phyloP scores from a whole-genome alignment of 1,140 invertebrate species.

The Neodiprion virginianus region DNA sequence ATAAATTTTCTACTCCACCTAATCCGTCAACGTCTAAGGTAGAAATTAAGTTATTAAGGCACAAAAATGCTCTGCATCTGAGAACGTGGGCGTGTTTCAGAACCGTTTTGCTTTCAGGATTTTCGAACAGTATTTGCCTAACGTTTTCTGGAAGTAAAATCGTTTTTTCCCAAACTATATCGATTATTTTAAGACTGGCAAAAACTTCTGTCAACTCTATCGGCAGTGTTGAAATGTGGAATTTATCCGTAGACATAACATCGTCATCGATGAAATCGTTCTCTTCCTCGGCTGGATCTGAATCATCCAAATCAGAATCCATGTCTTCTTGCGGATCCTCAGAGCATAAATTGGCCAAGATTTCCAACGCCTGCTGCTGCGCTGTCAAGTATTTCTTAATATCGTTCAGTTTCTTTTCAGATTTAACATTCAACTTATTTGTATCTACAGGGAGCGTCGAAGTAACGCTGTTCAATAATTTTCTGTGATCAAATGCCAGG shows the following conservation, averaged over 20 bases:
- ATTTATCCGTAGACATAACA: slow-evolving; percentile 40
- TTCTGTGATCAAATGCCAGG: slow-evolving; percentile 51
- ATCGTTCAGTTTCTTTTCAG: slow-evolving; percentile 57
- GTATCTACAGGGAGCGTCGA: slow-evolving; percentile 40
- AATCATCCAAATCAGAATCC: slow-evolving; percentile 59
- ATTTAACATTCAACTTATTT: slow-evolving; percentile 37
- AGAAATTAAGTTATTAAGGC: slow-evolving; percentile 72
- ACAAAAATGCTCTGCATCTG: slow-evolving; percentile 68
- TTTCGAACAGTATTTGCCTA: slow-evolving; percentile 59
- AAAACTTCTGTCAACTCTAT: slow-evolving; percentile 63
- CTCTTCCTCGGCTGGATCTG: slow-evolving; percentile 58
- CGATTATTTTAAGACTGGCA: slow-evolving; percentile 61
- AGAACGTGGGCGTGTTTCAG: slow-evolving; percentile 60
- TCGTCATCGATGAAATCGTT: slow-evolving; percentile 53
- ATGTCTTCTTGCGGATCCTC: slow-evolving; percentile 66
- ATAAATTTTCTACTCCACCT: slow-evolving; percentile 65
- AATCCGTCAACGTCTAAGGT: slow-evolving; percentile 66
- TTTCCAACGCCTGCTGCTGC: slow-evolving; percentile 73
- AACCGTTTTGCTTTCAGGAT: slow-evolving; percentile 57
- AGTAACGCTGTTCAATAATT: slow-evolving; percentile 34
- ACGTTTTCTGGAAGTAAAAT: slow-evolving; percentile 61
- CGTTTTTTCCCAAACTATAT: slow-evolving; percentile 65
- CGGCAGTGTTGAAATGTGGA: slow-evolving; percentile 52
- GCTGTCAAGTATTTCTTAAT: slow-evolving; percentile 64
- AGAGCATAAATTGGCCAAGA: slow-evolving; percentile 75